phyloP scores from a whole-genome alignment of 2,797 vertebrate species.

The Bradypodion pumilum region DNA sequence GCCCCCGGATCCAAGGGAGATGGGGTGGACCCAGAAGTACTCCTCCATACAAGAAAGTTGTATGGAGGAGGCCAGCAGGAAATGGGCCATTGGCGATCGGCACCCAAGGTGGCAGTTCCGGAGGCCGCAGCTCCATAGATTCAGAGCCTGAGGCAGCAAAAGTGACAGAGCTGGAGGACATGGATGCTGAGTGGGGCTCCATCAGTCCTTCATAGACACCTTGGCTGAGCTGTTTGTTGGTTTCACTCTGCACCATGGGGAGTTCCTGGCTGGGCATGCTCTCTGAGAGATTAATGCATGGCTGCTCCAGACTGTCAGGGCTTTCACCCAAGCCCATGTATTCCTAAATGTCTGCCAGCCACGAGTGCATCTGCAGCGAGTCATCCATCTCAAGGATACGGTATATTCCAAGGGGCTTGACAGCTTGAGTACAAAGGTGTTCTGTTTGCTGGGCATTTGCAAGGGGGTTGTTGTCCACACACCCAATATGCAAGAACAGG shows the following conservation, averaged over 20 bases:
- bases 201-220: constrained; percentile 90
- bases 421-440: no score
- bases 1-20: no score
- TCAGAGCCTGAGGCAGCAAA: constrained; percentile 76
- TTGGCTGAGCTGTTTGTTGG: constrained; percentile 87
- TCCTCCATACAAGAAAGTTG: no score
- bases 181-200: constrained; percentile 76
- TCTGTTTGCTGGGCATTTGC: no score
- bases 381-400: constrained; percentile 90
- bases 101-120: constrained; percentile 87
- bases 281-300: constrained; percentile 79
- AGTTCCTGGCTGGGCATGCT: constrained; percentile 79
- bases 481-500: no score
- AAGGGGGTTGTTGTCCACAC: no score
- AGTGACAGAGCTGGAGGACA: constrained; percentile 79
- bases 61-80: constrained; percentile 28
- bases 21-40: no score
- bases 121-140: constrained; percentile 77
- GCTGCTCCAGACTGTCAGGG: constrained; percentile 79
- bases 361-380: constrained; percentile 89
- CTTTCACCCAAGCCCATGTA: constrained; percentile 86
- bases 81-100: constrained; percentile 87
- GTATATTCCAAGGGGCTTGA: constrained; percentile 86
- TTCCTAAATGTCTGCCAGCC: constrained; percentile 90
- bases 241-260: constrained; percentile 80